phyloP scores from a whole-genome alignment of 2,797 vertebrate genomes.

The Eutrigla gurnardus region DNA sequence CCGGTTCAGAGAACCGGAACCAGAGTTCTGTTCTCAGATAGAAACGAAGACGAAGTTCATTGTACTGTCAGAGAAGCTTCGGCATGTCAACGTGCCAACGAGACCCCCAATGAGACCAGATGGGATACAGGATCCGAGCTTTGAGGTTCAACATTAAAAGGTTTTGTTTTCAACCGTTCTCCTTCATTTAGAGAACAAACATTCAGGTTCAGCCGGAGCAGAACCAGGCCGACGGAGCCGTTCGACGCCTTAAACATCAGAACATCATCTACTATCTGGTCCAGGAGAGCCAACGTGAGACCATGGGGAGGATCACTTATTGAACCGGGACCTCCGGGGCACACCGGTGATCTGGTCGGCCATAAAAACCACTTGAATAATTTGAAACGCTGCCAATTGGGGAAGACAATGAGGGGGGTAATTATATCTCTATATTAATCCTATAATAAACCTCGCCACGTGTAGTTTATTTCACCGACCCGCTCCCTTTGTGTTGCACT shows the following conservation, averaged over 20 bases:
- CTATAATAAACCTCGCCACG: slow-evolving; percentile 41
- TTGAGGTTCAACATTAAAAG: slow-evolving; percentile 1
- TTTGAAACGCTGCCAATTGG: slow-evolving; percentile 65
- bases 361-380: slow-evolving; percentile 72
- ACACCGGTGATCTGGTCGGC: slow-evolving; percentile 65
- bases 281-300: no score
- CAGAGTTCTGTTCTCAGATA: slow-evolving; percentile 13
- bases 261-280: no score
- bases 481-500: slow-evolving; percentile 43
- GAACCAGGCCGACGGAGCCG: no score
- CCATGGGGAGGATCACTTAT: slow-evolving; percentile 69
- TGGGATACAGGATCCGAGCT: not conserved
- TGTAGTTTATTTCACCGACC: slow-evolving; percentile 50
- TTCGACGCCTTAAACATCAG: no score
- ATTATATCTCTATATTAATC: no score
- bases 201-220: no score
- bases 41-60: slow-evolving; percentile 1
- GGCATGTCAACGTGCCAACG: not conserved
- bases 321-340: slow-evolving; percentile 71
- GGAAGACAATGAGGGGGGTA: slow-evolving; percentile 46
- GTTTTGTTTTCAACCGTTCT: slow-evolving; percentile 23
- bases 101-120: not conserved
- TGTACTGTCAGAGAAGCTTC: slow-evolving; percentile 16
- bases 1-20: slow-evolving; percentile 32
- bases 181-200: slow-evolving; percentile 13